A percentile compares a stretch with the other conserved stretches of the same genome.
phyloP scores from a whole-genome alignment of 2,888 invertebrate genomes.

The Caenorhabditis imperialis region DNA sequence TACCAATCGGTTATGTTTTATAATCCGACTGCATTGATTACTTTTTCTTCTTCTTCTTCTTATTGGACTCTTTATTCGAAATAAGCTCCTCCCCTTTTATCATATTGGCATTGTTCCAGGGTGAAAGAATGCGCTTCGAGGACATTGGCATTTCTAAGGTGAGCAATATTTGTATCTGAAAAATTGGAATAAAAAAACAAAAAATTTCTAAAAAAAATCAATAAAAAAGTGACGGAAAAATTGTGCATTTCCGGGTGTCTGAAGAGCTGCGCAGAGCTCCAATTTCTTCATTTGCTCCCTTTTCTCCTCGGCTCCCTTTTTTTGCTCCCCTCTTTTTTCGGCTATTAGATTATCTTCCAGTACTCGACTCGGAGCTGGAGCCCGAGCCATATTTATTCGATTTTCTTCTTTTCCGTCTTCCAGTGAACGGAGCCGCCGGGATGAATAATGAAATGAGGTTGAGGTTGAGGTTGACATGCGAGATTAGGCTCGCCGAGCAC shows the following conservation, averaged over 20 bases:
- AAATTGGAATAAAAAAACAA: not conserved
- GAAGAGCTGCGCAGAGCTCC: too few relatives aligned
- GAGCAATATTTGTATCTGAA: not conserved
- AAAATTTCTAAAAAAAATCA: too few relatives aligned
- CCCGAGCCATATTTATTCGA: slow-evolving; percentile 14
- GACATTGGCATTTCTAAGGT: slow-evolving; percentile 56
- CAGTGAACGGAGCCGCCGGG: too few relatives aligned
- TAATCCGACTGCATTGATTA: slow-evolving; percentile 32
- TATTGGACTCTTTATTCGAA: not conserved
- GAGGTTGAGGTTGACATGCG: slow-evolving; percentile 48
- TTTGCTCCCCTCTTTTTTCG: not conserved
- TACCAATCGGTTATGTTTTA: not conserved
- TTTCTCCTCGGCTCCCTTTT: not conserved
- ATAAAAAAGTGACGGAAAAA: too few relatives aligned
- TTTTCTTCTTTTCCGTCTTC: slow-evolving; percentile 1
- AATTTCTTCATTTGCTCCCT: not conserved
- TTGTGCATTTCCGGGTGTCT: too few relatives aligned
- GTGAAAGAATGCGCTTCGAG: slow-evolving; percentile 56
- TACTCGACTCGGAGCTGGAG: too few relatives aligned
- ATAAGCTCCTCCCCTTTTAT: too few relatives aligned
- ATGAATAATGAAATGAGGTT: slow-evolving; percentile 54
- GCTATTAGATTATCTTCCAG: slow-evolving; percentile 1
- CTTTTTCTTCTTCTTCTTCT: slow-evolving; percentile 1
- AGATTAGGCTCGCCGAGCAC: slow-evolving; percentile 9
- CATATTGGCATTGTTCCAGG: too few relatives aligned